A percentile compares a stretch with the other conserved stretches of the same genome.
phyloP scores from a whole-genome alignment of 2,797 vertebrate species.

The Calcarius lapponicus region DNA sequence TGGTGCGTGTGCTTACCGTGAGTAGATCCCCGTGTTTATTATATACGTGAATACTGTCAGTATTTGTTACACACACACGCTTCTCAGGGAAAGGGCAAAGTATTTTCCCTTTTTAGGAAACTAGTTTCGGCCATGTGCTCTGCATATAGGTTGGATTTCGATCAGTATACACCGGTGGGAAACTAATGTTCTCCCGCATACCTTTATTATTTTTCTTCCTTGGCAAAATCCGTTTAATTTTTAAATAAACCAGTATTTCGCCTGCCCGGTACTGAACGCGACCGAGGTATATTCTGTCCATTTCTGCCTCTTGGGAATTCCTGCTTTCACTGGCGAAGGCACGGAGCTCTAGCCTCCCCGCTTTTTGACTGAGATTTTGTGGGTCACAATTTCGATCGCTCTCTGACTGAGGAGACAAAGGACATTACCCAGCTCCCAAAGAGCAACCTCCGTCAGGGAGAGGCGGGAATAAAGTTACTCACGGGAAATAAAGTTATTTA shows the following conservation, averaged over 20 bases:
- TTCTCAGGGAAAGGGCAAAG: neutral
- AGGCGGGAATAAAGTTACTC: neutral
- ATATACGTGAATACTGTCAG: neutral
- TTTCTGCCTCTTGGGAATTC: neutral
- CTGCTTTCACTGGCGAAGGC: rapidly evolving
- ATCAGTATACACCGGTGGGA: neutral
- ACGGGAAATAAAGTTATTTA: too few species aligned
- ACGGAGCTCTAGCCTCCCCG: neutral
- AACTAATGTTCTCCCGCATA: neutral
- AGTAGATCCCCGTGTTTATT: neutral
- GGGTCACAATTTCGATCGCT: neutral
- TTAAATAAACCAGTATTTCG: neutral
- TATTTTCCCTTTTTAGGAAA: neutral
- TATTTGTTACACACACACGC: neutral
- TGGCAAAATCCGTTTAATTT: neutral
- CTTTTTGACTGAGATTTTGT: neutral
- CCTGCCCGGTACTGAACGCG: neutral
- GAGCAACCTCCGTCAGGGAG: neutral
- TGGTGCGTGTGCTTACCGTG: neutral
- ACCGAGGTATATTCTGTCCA: neutral
- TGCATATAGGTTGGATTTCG: neutral
- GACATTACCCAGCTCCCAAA: neutral
- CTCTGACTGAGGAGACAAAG: neutral
- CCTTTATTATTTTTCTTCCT: too few species aligned
- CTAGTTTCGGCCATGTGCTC: neutral